Evolutionary conservation across 2,797 vertebrate species (phyloP), one percentile per base, ranked within the genome.

Genomic region (Pangasius sanitwongsei): DNA sequence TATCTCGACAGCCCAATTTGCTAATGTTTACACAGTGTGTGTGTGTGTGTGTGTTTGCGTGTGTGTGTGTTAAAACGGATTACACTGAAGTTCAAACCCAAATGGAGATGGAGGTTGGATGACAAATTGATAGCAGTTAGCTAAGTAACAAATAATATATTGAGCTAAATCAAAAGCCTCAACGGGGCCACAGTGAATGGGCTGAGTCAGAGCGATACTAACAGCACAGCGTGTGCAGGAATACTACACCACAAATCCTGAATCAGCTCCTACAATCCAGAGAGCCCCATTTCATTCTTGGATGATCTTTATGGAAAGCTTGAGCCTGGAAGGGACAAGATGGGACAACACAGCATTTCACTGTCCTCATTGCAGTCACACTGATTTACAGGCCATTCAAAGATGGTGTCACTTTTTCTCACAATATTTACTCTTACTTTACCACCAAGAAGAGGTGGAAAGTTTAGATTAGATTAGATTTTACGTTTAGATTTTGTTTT

Each of bases 221-320:
- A 50, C 44, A 50, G 74, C 25, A n/a, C 44, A n/a, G 74, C 6
- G 13, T 0, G 4, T 37, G 31, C 18, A 37, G 50, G 31, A 34
- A 34, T 23, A 81, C 50, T 63, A 83, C n/a, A 65, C 41, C 31
- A 83, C 37, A 63, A n/a, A 65, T 44, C 59, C 55, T 83, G 13
- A 83, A 83, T 83, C 81, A 65, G 13, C 81, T 83, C 37, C 18
- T 25, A n/a, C 23, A 28, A 44, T 44, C 81, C 34, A 63, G 23
- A 44, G 53, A 12, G 80, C 18, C 15, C 61, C 20, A 82, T 12
- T 82, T 61, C 12, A 41, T 44, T 83, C 63, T 61, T 81, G 53
- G 78, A 59, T 82, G 80, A 59, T 37, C 55, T 82, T 82, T 61
- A 41, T 61, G 55, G 80, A 59, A 82, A 82, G 78, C 7, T 81